phyloP scores from a whole-genome alignment of 2,888 invertebrate species.

The Synergus gifuensis region DNA sequence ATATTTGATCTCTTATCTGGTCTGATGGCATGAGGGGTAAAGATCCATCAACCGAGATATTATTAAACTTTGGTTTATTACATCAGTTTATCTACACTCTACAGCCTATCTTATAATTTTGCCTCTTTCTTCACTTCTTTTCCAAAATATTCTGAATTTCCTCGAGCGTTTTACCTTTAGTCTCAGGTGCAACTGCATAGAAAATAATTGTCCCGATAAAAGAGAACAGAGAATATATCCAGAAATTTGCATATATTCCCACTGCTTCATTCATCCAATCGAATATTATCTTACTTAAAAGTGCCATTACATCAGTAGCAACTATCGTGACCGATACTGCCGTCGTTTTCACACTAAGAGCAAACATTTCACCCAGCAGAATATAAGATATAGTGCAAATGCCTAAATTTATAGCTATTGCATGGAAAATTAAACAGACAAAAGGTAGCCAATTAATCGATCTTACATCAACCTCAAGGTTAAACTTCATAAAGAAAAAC shows the following conservation, averaged over 20 bases:
- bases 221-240: too few relatives aligned
- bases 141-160: conserved; percentile 78
- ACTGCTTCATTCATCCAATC: too few relatives aligned
- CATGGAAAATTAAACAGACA: conserved; percentile 81
- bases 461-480: conserved; percentile 77
- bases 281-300: conserved; percentile 80
- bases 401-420: conserved; percentile 82
- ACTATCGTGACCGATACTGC: conserved; percentile 83
- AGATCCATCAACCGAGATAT: too few relatives aligned
- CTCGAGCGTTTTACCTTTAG: conserved; percentile 82
- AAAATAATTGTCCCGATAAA: conserved; percentile 79
- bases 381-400: conserved; percentile 83
- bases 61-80: too few relatives aligned
- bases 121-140: conserved; percentile 31
- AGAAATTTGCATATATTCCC: conserved; percentile 75
- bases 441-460: conserved; percentile 81
- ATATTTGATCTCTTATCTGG: too few relatives aligned
- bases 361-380: conserved; percentile 83
- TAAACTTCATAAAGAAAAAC: conserved; percentile 80
- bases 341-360: conserved; percentile 82
- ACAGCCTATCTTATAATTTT: not conserved
- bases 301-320: conserved; percentile 81
- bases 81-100: too few relatives aligned
- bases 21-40: too few relatives aligned
- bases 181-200: conserved; percentile 80